These are phyloP conservation scores for Cyrtorhinus lividipennis DNA, from an alignment of 1,140 invertebrate genomes.

Conservation along the genomic window DNA sequence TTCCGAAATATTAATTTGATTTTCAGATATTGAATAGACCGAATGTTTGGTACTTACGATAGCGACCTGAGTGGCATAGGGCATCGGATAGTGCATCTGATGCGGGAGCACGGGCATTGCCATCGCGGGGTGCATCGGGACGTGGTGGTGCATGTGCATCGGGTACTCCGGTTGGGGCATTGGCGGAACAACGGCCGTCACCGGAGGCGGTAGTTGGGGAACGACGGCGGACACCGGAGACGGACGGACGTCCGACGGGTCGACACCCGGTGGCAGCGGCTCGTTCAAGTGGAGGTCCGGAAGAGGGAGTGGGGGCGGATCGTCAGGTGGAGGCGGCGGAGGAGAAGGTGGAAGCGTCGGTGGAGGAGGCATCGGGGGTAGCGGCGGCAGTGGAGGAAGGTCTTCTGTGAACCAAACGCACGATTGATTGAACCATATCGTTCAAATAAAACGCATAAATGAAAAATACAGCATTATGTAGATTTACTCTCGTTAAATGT, in stretches of 20 bases:
- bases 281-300: slow-evolving; percentile 25
- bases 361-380: slow-evolving; percentile 19
- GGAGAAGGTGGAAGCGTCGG: slow-evolving; percentile 19
- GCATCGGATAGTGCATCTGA: slow-evolving; percentile 15
- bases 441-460: background rate
- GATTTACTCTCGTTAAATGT: too few species aligned
- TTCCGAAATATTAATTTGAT: too few species aligned
- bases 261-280: slow-evolving; percentile 38
- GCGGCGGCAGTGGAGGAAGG: slow-evolving; percentile 17
- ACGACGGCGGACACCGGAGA: slow-evolving; percentile 10
- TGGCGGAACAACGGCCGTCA: too few species aligned
- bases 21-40: too few species aligned
- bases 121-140: background rate
- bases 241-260: slow-evolving; percentile 22
- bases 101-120: slow-evolving; percentile 8
- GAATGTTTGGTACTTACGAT: slow-evolving; percentile 1
- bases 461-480: too few species aligned
- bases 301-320: slow-evolving; percentile 18
- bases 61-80: background rate
- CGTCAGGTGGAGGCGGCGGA: slow-evolving; percentile 19
- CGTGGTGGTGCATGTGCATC: slow-evolving; percentile 13
- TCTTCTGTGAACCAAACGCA: slow-evolving; percentile 18
- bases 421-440: background rate
- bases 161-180: slow-evolving; percentile 2
- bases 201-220: slow-evolving; percentile 17